These are phyloP conservation scores for Telmatochromis sp. DNA, from an alignment of 2,113 vertebrate species.

Conservation along the genomic window DNA sequence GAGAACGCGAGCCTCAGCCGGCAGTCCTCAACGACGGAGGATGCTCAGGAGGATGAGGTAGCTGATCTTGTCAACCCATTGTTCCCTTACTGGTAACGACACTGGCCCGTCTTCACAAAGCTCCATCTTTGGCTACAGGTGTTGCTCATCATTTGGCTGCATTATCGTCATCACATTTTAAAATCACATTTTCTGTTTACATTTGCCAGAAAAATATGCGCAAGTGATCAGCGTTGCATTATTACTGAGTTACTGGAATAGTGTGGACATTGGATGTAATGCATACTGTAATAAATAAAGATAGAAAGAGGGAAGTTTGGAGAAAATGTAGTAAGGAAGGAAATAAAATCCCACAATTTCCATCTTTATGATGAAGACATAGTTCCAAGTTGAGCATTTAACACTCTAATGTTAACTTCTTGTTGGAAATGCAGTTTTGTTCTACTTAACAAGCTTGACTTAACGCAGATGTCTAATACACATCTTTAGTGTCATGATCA, in stretches of 20 bases:
- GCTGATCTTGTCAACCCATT: conserved; percentile 14
- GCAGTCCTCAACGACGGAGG: conserved; percentile 67
- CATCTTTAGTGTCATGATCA: not conserved
- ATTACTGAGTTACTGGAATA: not conserved
- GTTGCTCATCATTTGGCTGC: not conserved
- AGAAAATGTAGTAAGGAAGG: not conserved
- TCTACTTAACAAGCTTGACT: not conserved
- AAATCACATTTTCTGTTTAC: not conserved
- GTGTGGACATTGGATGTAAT: not conserved
- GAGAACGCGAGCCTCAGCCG: conserved; percentile 60
- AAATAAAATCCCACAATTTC: not conserved
- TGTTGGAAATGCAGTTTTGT: not conserved
- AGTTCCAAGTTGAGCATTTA: not conserved
- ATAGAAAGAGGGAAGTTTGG: not conserved
- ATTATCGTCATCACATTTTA: not conserved
- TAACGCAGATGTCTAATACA: not conserved
- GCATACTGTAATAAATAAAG: not conserved
- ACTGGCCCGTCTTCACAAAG: conserved; percentile 49
- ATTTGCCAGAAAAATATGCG: not conserved
- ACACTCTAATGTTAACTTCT: not conserved
- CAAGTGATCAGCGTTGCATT: not conserved
- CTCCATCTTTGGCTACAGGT: conserved; percentile 13
- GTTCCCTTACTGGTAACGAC: not conserved
- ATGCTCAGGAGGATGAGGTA: conserved; percentile 79
- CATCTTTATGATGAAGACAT: not conserved